phyloP scores from a whole-genome alignment of 2,113 vertebrate genomes.

The Tetrao urogallus region DNA sequence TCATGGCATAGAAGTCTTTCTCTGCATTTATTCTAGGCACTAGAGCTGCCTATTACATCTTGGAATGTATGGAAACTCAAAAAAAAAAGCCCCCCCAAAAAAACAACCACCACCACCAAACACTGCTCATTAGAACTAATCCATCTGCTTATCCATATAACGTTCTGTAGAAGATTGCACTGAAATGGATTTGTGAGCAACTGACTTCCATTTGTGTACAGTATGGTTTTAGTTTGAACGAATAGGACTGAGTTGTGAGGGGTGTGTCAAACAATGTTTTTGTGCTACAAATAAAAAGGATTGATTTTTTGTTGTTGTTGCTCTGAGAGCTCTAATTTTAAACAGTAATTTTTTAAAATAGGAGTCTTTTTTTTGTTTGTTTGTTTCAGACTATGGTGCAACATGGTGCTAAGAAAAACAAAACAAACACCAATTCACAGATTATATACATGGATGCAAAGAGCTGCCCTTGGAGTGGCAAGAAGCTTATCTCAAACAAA shows the following conservation, averaged over 20 bases:
- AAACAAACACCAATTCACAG: not conserved
- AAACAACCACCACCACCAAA: not conserved
- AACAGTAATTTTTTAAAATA: not conserved
- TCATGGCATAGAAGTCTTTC: not conserved
- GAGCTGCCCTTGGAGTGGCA: not conserved
- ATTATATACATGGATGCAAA: not conserved
- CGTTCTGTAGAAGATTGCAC: constrained; percentile 26
- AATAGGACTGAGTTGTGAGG: not conserved
- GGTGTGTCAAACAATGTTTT: not conserved
- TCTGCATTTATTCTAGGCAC: constrained; percentile 47
- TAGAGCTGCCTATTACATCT: not conserved
- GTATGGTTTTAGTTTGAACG: not conserved
- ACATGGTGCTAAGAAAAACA: not conserved
- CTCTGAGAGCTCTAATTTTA: not conserved
- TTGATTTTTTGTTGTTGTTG: not conserved
- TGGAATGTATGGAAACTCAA: constrained; percentile 49
- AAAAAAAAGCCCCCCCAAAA: too few species aligned
- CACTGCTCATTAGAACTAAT: constrained; percentile 42
- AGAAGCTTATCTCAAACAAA: not conserved
- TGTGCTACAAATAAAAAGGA: not conserved
- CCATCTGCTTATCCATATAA: constrained; percentile 43
- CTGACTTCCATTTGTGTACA: not conserved
- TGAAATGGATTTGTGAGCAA: constrained; percentile 29
- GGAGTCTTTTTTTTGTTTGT: not conserved
- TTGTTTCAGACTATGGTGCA: not conserved